phyloP scores from a whole-genome alignment of 2,888 invertebrate species.

The Chrysolina oricalcia region DNA sequence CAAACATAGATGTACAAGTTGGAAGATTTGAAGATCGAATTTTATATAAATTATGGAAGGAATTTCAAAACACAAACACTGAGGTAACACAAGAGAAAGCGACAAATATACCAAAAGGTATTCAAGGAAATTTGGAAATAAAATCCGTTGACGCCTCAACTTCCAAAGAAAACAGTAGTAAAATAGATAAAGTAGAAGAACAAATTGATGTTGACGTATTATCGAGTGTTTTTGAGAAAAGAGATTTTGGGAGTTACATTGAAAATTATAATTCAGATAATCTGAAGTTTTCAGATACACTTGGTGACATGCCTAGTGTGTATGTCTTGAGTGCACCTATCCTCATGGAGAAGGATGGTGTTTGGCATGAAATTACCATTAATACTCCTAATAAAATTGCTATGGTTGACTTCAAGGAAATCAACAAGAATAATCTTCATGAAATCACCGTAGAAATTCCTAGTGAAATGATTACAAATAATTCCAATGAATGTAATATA shows the following conservation, averaged over 20 bases:
- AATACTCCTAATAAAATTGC: constrained; percentile 20
- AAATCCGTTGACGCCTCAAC: neutral
- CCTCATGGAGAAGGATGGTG: constrained; percentile 14
- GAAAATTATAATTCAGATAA: too few relatives aligned
- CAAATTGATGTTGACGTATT: neutral
- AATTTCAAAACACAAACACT: too few relatives aligned
- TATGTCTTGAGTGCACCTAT: constrained; percentile 4
- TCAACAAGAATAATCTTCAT: constrained; percentile 28
- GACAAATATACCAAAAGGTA: too few relatives aligned
- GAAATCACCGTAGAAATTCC: too few relatives aligned
- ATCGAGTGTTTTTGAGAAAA: neutral
- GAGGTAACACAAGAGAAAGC: constrained; percentile 28
- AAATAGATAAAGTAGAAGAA: neutral
- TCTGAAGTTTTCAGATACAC: too few relatives aligned
- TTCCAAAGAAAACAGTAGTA: neutral
- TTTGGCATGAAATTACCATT: constrained; percentile 23
- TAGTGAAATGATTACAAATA: too few relatives aligned
- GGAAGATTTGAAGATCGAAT: too few relatives aligned
- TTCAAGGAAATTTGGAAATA: constrained; percentile 15
- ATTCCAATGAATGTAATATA: too few relatives aligned
- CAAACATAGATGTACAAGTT: too few relatives aligned
- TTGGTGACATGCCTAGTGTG: neutral
- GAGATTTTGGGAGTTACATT: too few relatives aligned
- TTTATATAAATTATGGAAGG: too few relatives aligned
- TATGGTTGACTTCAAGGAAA: neutral